Base-by-base conservation (phyloP, 2,888 invertebrate genomes). In the Coecobrya sp. region DNA sequence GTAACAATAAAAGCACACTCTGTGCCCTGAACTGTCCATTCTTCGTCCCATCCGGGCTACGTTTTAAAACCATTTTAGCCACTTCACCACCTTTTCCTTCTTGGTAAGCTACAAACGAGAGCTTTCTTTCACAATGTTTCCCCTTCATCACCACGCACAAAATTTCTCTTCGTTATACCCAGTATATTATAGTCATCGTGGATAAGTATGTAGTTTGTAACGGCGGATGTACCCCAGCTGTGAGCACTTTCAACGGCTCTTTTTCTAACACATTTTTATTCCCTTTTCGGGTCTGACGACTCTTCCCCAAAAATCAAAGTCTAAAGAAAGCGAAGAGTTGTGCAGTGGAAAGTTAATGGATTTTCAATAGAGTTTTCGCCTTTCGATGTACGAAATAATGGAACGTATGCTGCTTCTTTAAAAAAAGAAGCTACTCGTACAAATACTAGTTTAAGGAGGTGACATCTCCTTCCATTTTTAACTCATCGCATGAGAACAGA, bases 391-490 rank as follows among this genome's bases (percentile, higher is more conserved):
- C 8, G 16, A 22, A 16, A 16, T 1, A 73, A 16, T 42, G 70
- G 70, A 16, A 42, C 70, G 19, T 19, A 36, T 30, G 45, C 25
- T 45, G 45, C 25, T 45, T 76, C 22, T 76, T 16, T n/a, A 5
- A 22, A 55, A 65, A 70, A 42, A 22, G 68, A 68, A 62, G 25
- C 25, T 62, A 25, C 30, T 65, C 30, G 0, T 13, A 30, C 11
- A 19, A 11, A 45, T 0, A 76, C 45, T 11, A 76, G 10, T 76
- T 27, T 0, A n/a, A n/a, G 8, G 36, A 59, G 76, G 79, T 91
- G 91, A 91, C 91, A 91, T 91, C 91, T 91, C 89, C 89, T 89
- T 90, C 90, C 62, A 85, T 90, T 85, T 89, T 91, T 86, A 86
- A 68, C 86, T 79, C 91, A 86, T 91, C 91, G 79, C 62, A 36